Conservation (phyloP, 2,888 invertebrate genomes). For the Podotricha telesiphe region DNA sequence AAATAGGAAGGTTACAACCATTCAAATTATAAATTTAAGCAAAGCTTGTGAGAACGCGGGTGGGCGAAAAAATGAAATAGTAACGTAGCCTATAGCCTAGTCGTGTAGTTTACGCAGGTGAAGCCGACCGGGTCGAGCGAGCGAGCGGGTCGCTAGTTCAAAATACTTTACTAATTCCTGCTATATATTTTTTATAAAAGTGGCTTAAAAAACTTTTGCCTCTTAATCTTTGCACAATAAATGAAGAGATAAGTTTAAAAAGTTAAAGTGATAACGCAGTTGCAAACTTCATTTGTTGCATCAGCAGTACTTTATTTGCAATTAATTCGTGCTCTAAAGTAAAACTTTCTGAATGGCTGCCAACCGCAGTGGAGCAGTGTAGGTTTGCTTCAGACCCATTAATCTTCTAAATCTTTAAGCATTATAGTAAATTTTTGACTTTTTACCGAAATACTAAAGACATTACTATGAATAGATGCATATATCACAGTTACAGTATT, state of each 20-base stretch:
- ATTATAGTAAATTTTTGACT: not conserved
- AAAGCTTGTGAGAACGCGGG: too few species aligned
- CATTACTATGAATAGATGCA: not conserved
- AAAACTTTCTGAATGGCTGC: constrained; percentile 20
- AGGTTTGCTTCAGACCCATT: constrained; percentile 14
- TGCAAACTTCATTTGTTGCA: constrained; percentile 16
- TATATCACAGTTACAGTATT: too few species aligned
- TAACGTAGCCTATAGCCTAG: too few species aligned
- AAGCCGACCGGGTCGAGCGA: too few species aligned
- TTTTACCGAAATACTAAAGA: not conserved
- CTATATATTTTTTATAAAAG: too few species aligned
- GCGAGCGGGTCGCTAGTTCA: too few species aligned
- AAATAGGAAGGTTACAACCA: too few species aligned
- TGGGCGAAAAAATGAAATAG: too few species aligned
- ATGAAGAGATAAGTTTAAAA: not conserved
- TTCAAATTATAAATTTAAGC: too few species aligned
- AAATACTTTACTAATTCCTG: too few species aligned
- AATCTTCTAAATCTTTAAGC: not conserved
- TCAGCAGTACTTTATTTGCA: constrained; percentile 10
- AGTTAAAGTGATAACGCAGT: not conserved
- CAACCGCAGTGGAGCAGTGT: constrained; percentile 16
- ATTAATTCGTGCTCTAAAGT: constrained; percentile 17
- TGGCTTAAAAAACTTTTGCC: too few species aligned
- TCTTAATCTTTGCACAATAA: not conserved
- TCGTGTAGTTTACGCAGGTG: too few species aligned